Percentiles rank a stretch among this genome's conserved stretches.
Conservation (phyloP, 2,888 invertebrate genomes). For the Tinea trinotella region DNA sequence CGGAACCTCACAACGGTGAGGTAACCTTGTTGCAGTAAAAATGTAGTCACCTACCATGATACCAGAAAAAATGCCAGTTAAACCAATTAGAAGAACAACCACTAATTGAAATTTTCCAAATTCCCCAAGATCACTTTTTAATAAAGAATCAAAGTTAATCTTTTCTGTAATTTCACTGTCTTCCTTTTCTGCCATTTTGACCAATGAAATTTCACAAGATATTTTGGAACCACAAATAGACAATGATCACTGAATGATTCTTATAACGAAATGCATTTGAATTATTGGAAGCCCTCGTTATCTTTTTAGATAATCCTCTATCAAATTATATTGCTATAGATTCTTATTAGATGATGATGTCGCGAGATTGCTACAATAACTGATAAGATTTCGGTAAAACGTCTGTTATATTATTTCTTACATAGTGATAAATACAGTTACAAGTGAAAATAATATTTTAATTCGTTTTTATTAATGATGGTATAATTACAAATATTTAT, state of each 20-base stretch:
- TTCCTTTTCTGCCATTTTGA: constrained; percentile 1
- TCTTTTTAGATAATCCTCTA: constrained; percentile 1
- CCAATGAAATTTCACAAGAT: neutral
- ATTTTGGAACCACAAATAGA: neutral
- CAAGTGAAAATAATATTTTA: too few species aligned
- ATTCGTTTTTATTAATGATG: too few species aligned
- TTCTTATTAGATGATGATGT: neutral
- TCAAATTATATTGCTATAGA: neutral
- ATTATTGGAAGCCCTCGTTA: neutral
- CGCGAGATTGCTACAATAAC: neutral
- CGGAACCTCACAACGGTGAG: constrained; percentile 46
- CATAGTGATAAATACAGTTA: too few species aligned
- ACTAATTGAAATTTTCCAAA: constrained; percentile 53
- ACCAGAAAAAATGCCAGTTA: constrained; percentile 46
- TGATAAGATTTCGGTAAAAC: neutral
- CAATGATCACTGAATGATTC: neutral
- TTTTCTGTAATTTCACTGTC: constrained; percentile 20
- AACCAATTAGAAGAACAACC: constrained; percentile 38
- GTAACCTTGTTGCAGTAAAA: constrained; percentile 51
- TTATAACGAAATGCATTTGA: neutral
- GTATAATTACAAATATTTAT: too few species aligned
- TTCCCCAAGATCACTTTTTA: constrained; percentile 47
- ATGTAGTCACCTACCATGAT: constrained; percentile 57
- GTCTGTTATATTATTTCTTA: too few species aligned
- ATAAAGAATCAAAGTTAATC: constrained; percentile 42